phyloP scores from a whole-genome alignment of 2,888 invertebrate species.

The Schizotus pectinicornis region DNA sequence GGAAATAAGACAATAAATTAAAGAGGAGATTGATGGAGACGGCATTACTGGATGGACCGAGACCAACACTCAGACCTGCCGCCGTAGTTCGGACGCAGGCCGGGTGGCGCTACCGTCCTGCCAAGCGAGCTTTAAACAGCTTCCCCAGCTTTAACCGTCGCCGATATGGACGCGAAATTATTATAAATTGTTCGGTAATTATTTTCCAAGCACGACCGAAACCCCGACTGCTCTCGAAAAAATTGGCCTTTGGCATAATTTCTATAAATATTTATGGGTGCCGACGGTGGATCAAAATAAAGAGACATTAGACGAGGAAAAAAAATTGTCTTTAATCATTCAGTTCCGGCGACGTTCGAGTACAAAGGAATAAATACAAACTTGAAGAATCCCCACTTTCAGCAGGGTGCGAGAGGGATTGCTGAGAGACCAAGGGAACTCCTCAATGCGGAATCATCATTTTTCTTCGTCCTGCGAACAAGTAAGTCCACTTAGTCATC shows the following conservation, averaged over 20 bases:
- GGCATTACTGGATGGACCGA: constrained; percentile 47
- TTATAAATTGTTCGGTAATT: no score
- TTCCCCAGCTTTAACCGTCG: no score
- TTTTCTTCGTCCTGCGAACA: constrained; percentile 63
- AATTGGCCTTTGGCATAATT: constrained; percentile 7
- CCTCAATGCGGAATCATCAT: constrained; percentile 61
- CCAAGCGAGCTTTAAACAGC: not conserved
- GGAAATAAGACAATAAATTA: constrained; percentile 56
- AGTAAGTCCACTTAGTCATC: constrained; percentile 64
- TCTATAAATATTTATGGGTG: constrained; percentile 22
- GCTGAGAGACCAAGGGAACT: constrained; percentile 54
- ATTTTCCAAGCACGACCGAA: no score
- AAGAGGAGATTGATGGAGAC: constrained; percentile 53
- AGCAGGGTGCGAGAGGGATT: constrained; percentile 51
- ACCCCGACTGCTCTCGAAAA: no score
- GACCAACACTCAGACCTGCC: constrained; percentile 42
- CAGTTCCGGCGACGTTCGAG: constrained; percentile 36
- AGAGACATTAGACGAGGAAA: constrained; percentile 26
- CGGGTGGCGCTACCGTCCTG: constrained; percentile 15
- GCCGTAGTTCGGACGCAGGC: constrained; percentile 16
- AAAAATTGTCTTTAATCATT: constrained; percentile 40
- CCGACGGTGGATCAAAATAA: constrained; percentile 1
- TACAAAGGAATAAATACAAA: constrained; percentile 43
- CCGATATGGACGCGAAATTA: no score
- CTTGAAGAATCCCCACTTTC: constrained; percentile 49